Base-by-base conservation (phyloP, 2,113 vertebrate genomes). In the human region DNA sequence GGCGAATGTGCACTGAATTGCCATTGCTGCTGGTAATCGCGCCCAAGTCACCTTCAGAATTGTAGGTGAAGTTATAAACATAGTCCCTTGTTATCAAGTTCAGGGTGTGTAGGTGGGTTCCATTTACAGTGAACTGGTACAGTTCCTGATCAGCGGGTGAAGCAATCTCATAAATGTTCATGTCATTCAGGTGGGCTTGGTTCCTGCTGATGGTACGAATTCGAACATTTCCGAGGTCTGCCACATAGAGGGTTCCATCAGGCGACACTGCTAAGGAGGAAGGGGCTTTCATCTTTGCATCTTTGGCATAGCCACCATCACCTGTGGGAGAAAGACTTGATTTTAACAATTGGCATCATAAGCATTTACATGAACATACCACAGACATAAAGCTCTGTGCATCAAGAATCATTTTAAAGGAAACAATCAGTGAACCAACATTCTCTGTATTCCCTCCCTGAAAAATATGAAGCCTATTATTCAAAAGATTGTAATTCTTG, bases 61-160 rank as follows among this genome's bases (percentile, higher is more conserved):
- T 99, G 96, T 99, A 99, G 59, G 99, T 99, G 98, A 99, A 99
- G 97, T 99, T 99, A 98, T 99, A 99, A 75, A 99, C 99, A 98
- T 99, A 99, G 98, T 99, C 99, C 78, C 99, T 99, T 0, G 99
- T 99, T 97, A 99, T 99, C 94, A 99, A 99, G 98, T 99, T 99
- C 95, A 99, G 99, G 4, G 99, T 99, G 98, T 99, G 99, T 85
- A 99, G 98, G 98, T 99, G 99, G 64, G 99, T 99, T 97, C 99
- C 99, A 0, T 99, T 99, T 98, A 98, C 93, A 70, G 99, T 99
- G 98, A 99, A 99, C 95, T 99, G 99, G 98, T 99, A 99, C 14
- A 99, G 98, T 95, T 99, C 99, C 98, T 99, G 99, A 98, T 99
- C 99, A 7, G 99, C 99, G 5, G 99, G 99, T 0, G 99, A 99